Evolutionary conservation across 2,888 invertebrate genomes (phyloP), one percentile per base, ranked within the genome.

Genomic region (Exocentrus adspersus): DNA sequence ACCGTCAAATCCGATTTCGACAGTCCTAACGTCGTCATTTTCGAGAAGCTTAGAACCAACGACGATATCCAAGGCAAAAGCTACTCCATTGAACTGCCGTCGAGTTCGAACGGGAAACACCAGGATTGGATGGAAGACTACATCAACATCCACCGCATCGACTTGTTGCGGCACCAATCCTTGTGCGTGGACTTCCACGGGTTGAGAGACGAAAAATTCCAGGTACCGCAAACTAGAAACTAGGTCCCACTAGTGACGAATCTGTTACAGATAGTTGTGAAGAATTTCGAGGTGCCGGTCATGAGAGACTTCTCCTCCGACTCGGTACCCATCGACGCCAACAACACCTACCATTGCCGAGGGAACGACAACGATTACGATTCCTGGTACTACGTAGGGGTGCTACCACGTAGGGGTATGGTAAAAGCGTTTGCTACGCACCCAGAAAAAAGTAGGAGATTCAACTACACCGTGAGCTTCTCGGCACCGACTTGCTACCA

Each of bases 361-460:
- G 24, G 17, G 10, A 54, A 54, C 28, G 54, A 43, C 5, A 54
- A 54, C 12, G 24, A 54, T 10, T 54, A 54, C 20, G 54, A 42
- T 28, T 21, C 54, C 4, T 54, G 42, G 42, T 54, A 20, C 21
- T 54, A 54, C 17, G 43, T 54, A 9, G 54, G 43, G 2, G 16
- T 54, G 17, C 43, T 54, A n/a, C 54, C 54, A 1, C n/a, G 14
- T 10, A 54, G 54, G n/a, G 14, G 21, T 43, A 54, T 54, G 54
- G 54, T 54, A 54, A 43, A 41, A n/a, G n/a, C n/a, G n/a, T n/a
- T n/a, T n/a, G n/a, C n/a, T n/a, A n/a, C n/a, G n/a, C n/a, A n/a
- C n/a, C n/a, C n/a, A n/a, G n/a, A n/a, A n/a, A n/a, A 37, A 12
- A 3, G 14, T 12, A n/a, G 14, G 2, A 37, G 4, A n/a, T 37